Evolutionary conservation across 2,797 vertebrate genomes (phyloP), one percentile per base, ranked within the genome.

Genomic region (Furcifer pardalis): DNA sequence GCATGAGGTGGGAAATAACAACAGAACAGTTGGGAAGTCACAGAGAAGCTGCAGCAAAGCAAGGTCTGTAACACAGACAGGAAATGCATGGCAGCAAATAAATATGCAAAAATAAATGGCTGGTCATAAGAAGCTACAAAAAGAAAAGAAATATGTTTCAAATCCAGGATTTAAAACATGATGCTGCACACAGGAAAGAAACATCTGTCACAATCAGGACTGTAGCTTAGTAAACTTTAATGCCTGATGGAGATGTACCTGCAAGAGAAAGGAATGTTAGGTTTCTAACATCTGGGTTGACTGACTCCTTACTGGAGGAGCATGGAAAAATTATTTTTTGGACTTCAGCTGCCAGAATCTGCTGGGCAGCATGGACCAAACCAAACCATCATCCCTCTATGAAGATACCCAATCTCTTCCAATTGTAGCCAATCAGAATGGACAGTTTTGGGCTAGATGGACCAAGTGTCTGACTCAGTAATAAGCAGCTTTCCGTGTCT

Each of bases 1-100:
- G 96, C 96, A 97, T 93, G 96, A 96, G 95, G 96, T 95, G 94
- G 94, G 94, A 96, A 97, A 96, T 97, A 97, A 98, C 97, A 97
- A 98, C 97, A 97, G 96, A 97, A 97, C 96, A 95, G 96, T 97
- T 95, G 97, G 97, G 95, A 96, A 94, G 95, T 93, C 65, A 95
- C 92, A 96, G 92, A 94, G 92, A 91, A 94, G 93, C 90, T 95
- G 94, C 93, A 94, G 95, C 95, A 94, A 95, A 94, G 94, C 89
- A 94, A 94, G 91, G 94, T 94, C 93, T 93, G 95, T 93, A 92
- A 95, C 91, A 93, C 77, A 93, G 94, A 93, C 91, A 93, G 93
- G 94, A 91, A 91, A 79, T 93, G 93, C 92, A 92, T 90, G 91
- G 93, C 89, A 90, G 94, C 92, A 93, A 93, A 94, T 87, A 91